phyloP scores from a whole-genome alignment of 2,888 invertebrate genomes.

The Catonia carolina region DNA sequence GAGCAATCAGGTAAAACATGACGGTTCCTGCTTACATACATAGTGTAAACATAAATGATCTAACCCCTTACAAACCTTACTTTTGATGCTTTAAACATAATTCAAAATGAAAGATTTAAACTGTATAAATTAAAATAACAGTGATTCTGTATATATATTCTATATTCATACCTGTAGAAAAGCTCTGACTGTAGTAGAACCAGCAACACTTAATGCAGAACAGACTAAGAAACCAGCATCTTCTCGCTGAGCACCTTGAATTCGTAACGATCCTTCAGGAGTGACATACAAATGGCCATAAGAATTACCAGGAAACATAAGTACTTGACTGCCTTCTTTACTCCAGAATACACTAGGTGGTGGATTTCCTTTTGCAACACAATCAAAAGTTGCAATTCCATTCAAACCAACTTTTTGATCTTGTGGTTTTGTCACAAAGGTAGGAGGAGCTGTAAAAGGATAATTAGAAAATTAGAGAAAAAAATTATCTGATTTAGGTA shows the following conservation, averaged over 20 bases:
- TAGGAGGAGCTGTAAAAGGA: slow-evolving; percentile 70
- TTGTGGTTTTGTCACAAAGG: slow-evolving; percentile 73
- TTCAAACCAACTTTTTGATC: slow-evolving; percentile 82
- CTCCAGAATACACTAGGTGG: slow-evolving; percentile 92
- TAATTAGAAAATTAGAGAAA: slow-evolving; percentile 8
- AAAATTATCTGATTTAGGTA: background rate
- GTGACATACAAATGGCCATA: slow-evolving; percentile 61
- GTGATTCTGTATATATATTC: too few relatives aligned
- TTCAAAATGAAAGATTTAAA: too few relatives aligned
- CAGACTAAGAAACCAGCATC: slow-evolving; percentile 85
- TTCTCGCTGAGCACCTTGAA: slow-evolving; percentile 51
- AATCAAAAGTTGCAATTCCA: slow-evolving; percentile 80
- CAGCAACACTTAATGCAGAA: slow-evolving; percentile 91
- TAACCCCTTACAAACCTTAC: too few relatives aligned
- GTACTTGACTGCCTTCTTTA: slow-evolving; percentile 73
- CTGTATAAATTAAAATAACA: too few relatives aligned
- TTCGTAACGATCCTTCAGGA: slow-evolving; percentile 52
- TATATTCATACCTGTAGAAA: slow-evolving; percentile 84
- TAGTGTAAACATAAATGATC: too few relatives aligned
- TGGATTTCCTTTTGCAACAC: slow-evolving; percentile 85
- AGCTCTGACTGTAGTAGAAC: slow-evolving; percentile 79
- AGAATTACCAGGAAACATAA: slow-evolving; percentile 71
- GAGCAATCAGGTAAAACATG: too few relatives aligned
- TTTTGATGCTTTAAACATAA: too few relatives aligned
- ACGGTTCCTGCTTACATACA: too few relatives aligned